Conservation (phyloP, 1,140 invertebrate species). For the Drosophila lacertosa region DNA sequence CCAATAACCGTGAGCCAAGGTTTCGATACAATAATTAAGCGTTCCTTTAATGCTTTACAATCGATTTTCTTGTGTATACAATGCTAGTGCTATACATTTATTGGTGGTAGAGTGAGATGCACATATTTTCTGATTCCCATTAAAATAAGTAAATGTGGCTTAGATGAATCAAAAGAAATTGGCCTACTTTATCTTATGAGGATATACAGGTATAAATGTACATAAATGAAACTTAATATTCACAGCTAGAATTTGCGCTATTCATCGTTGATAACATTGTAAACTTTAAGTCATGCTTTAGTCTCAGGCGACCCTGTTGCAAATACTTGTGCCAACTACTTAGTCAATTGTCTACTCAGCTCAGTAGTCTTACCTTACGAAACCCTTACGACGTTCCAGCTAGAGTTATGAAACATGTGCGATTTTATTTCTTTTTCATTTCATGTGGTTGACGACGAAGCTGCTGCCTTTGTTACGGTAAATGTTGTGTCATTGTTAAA, state of each 20-base stretch:
- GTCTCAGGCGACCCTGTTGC: constrained; percentile 1
- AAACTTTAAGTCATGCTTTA: neutral
- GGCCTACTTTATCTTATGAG: no score
- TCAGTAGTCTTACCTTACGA: constrained; percentile 7
- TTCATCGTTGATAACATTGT: neutral
- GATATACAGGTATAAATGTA: no score
- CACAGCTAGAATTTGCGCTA: neutral
- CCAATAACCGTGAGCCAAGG: constrained; percentile 20
- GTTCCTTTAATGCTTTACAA: neutral
- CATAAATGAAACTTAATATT: no score
- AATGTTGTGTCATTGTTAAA: constrained; percentile 52
- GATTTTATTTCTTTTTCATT: constrained; percentile 39
- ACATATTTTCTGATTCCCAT: no score
- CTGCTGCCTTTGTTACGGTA: constrained; percentile 18
- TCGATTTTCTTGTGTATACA: no score
- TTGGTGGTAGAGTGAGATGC: no score
- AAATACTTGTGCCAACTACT: constrained; percentile 2
- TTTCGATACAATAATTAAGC: neutral
- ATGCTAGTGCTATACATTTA: no score
- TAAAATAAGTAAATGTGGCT: no score
- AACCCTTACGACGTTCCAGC: constrained; percentile 38
- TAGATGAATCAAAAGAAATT: no score
- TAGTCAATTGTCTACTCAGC: constrained; percentile 5
- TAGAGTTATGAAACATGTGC: constrained; percentile 47
- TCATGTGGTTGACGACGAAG: constrained; percentile 39